Evolutionary conservation across 2,888 invertebrate species (phyloP), one percentile per base, ranked within the genome.

Genomic region (Leptothorax acervorum): DNA sequence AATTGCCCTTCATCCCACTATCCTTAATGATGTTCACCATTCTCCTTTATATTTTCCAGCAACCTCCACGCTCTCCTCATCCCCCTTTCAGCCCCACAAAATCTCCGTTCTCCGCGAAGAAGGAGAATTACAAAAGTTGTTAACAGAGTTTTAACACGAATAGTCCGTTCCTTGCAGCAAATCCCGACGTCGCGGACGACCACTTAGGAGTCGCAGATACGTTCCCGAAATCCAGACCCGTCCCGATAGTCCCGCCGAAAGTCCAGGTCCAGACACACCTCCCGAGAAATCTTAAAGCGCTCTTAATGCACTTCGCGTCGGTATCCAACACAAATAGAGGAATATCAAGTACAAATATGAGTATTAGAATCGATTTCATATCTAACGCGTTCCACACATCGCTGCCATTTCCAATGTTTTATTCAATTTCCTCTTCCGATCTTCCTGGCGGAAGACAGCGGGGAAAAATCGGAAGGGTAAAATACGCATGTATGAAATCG

Each of bases 201-300:
- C 94, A 85, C 88, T 94, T 81, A 93, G 94, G 86, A 94, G 94
- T 91, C 93, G 94, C 87, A 92, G 88, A 90, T 87, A 92, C 82
- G 51, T 85, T 79, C 68, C 82, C 79, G 91, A 92, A 84, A 76
- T 68, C 86, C 85, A 87, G 85, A 86, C 81, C 85, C 86, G 71
- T 86, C 86, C 91, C 63, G 88, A 86, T 78, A 87, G 65, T 91
- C 89, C 90, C 84, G 76, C 86, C 28, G 83, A 87, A 83, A 87
- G 74, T 63, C 57, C 85, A 71, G 85, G 74, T 63, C 57, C 85
- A 71, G 85, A 87, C 28, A 76, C 55, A 82, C 73, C 73, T 9
- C 70, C 60, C 48, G 85, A 89, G 87, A 91, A 92, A 86, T 87
- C 85, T 84, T 92, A 91, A 91, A 85, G 39, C 73, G 18, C 55